Conservation (phyloP, 2,113 vertebrate species). For the Urocynchramus pylzowi region DNA sequence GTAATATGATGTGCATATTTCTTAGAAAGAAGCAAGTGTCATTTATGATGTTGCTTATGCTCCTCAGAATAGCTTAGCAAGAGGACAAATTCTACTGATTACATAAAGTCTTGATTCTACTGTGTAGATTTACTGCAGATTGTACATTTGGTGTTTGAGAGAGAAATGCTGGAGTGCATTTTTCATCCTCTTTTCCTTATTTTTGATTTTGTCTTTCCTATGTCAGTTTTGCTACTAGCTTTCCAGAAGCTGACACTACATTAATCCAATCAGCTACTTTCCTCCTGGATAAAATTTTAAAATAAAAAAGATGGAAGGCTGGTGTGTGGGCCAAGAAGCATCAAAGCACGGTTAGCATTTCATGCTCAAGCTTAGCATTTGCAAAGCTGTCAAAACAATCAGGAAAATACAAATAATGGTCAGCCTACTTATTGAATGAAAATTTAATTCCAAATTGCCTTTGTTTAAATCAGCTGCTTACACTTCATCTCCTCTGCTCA, state of each 20-base stretch:
- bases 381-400: slow-evolving; percentile 15
- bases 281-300: slow-evolving; percentile 4
- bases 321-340: background rate
- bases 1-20: background rate
- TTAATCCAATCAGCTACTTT: slow-evolving; percentile 15
- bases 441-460: background rate
- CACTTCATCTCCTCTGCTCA: background rate
- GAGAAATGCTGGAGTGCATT: background rate
- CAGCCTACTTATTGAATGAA: background rate
- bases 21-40: background rate
- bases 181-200: background rate
- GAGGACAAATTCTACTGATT: background rate
- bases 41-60: background rate
- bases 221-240: background rate
- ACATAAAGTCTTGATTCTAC: background rate
- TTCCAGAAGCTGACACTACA: background rate
- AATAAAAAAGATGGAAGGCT: slow-evolving; percentile 4
- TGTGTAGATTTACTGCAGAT: slow-evolving; percentile 7
- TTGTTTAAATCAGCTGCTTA: slow-evolving; percentile 9
- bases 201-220: slow-evolving; percentile 5
- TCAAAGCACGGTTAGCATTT: background rate
- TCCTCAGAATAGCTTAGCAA: background rate
- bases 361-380: background rate
- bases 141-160: background rate
- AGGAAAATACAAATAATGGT: slow-evolving; percentile 24